Conservation (phyloP, 2,888 invertebrate species). For the Diarsia mendica region DNA sequence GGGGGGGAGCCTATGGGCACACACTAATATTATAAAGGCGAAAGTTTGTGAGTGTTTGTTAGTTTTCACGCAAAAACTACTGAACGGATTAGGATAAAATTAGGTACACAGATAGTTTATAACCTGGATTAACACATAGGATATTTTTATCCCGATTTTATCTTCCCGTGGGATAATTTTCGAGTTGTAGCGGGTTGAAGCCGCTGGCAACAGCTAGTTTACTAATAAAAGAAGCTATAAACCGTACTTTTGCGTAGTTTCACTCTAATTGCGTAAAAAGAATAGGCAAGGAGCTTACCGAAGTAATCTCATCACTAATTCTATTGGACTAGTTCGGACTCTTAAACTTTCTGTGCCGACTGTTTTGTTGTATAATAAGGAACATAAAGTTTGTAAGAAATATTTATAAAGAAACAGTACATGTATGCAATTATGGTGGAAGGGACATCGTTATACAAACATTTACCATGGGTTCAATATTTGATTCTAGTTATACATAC, state of each 20-base stretch:
- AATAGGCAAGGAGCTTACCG: slow-evolving; percentile 27
- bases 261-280: slow-evolving; percentile 28
- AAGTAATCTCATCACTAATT: slow-evolving; percentile 41
- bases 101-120: too few relatives aligned
- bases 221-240: slow-evolving; percentile 4
- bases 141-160: too few relatives aligned
- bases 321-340: slow-evolving; percentile 33
- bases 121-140: too few relatives aligned
- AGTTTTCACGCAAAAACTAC: too few relatives aligned
- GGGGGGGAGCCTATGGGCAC: too few relatives aligned
- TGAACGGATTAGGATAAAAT: too few relatives aligned
- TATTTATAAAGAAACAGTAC: neutral
- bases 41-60: too few relatives aligned
- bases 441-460: neutral
- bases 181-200: too few relatives aligned
- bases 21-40: too few relatives aligned
- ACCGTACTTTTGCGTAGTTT: neutral
- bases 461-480: neutral
- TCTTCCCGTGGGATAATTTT: too few relatives aligned
- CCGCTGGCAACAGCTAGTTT: too few relatives aligned
- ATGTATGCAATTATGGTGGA: too few relatives aligned
- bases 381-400: neutral
- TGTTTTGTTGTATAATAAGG: slow-evolving; percentile 20
- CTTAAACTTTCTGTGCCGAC: slow-evolving; percentile 15
- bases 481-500: neutral